Evolutionary conservation across 1,140 invertebrate genomes (phyloP), one percentile per base, ranked within the genome.

Genomic region (Rhizoglyphus robini): DNA sequence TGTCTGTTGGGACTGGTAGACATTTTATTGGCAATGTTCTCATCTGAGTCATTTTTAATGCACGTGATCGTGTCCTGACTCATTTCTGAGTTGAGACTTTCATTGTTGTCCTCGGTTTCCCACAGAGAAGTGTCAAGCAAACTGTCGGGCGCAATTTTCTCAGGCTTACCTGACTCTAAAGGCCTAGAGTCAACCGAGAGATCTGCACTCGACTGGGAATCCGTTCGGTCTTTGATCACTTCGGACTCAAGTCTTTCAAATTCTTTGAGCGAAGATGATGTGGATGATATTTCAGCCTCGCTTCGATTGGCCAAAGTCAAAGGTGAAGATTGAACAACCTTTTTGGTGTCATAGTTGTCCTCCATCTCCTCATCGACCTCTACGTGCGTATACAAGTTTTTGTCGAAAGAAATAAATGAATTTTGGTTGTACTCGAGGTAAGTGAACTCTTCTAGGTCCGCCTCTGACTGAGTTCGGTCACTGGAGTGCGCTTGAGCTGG

Each of bases 111-210:
- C n/a, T 60, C 58, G 2, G 13, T 32, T 34, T 60, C 15, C 8
- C 23, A 25, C 51, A 54, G 51, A 8, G 51, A 54, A 32, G 15
- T 27, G 29, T 60, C 58, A 32, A 60, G 27, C 15, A 49, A 2
- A 8, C 41, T 63, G 76, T 92, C 88, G 49, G 88, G 86, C 72
- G 91, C 89, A 0, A 88, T 84, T 71, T 82, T 83, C 76, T 96
- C 92, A 4, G 96, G 75, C 63, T 85, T 84, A 78, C 95, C 91
- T 78, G 96, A 96, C 75, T 96, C 92, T 75, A 93, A 90, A 65
- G 95, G 78, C 5, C 46, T 64, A 49, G 90, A 95, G 64, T 85
- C 89, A 72, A 94, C 83, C 0, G 90, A 95, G 8, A 70, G 1
- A 68, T 66, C 8, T 5, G 5, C 25, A 60, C 27, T 60, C 29